A percentile compares a stretch with the other conserved stretches of the same genome.
Conservation (phyloP, 92 coral and sea anemone genomes). For the Metridium senile region DNA sequence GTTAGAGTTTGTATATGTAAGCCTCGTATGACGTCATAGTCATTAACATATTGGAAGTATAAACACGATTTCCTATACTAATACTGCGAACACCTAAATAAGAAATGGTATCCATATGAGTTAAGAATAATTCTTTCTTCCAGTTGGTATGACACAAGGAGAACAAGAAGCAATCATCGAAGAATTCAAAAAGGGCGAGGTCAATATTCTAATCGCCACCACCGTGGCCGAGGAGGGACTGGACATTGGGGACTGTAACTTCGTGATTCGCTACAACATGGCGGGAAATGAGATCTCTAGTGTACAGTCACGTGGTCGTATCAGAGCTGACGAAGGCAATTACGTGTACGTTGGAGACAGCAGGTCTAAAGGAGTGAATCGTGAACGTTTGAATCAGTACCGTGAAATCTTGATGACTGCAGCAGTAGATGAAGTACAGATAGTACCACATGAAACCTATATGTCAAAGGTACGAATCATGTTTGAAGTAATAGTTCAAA, state of each 20-base stretch:
- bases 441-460: constrained; percentile 38
- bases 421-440: constrained; percentile 58
- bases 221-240: constrained; percentile 90
- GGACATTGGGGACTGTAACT: constrained; percentile 81
- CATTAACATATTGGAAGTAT: no score
- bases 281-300: constrained; percentile 81
- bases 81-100: no score
- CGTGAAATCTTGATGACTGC: constrained; percentile 77
- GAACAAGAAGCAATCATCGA: constrained; percentile 76
- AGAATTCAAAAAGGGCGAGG: constrained; percentile 65
- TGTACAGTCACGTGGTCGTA: constrained; percentile 94
- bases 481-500: no score
- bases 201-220: constrained; percentile 82
- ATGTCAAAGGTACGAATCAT: constrained; percentile 48
- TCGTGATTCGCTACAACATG: constrained; percentile 78
- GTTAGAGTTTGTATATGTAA: no score
- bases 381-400: constrained; percentile 63
- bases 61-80: no score
- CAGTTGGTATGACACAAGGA: constrained; percentile 83
- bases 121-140: no score
- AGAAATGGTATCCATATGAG: no score
- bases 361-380: constrained; percentile 66
- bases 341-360: constrained; percentile 64
- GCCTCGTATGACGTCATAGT: no score
- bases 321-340: constrained; percentile 70